Evolutionary conservation across 1,140 invertebrate species (phyloP).

Genomic region (Magallana angulata): DNA sequence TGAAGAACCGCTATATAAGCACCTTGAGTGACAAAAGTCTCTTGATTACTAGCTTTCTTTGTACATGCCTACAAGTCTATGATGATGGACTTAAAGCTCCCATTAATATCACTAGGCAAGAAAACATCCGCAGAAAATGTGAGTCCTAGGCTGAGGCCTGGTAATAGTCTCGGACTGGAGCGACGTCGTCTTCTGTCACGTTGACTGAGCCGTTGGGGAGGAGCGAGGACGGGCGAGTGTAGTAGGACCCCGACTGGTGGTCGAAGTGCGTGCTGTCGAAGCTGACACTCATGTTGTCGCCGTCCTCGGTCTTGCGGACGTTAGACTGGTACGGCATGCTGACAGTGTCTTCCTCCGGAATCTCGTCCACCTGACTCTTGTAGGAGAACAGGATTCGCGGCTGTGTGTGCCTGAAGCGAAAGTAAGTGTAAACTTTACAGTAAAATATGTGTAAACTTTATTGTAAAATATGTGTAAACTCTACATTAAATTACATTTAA

Average conservation of each 20-base stretch:
- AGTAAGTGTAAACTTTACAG: too few relatives aligned
- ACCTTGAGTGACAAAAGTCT: too few relatives aligned
- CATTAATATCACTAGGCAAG: too few relatives aligned
- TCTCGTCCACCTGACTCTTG: conserved; percentile 89
- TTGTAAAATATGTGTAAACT: too few relatives aligned
- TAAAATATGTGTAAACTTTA: too few relatives aligned
- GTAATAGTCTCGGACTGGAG: conserved; percentile 22
- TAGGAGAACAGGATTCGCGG: conserved; percentile 90
- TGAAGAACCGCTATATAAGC: too few relatives aligned
- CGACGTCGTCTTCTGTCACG: conserved; percentile 37
- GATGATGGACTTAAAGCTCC: too few relatives aligned
- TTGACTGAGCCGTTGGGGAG: conserved; percentile 46
- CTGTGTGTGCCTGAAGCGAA: conserved; percentile 85
- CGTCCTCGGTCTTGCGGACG: conserved; percentile 63
- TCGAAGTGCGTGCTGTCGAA: conserved; percentile 89
- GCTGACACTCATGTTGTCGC: conserved; percentile 83
- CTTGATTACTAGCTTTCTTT: too few relatives aligned
- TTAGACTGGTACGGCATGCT: conserved; percentile 87
- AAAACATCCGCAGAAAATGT: too few relatives aligned
- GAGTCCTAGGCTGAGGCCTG: conserved; percentile 48
- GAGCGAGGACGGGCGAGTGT: conserved; percentile 7
- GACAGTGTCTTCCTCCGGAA: conserved; percentile 88
- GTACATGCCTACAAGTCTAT: too few relatives aligned
- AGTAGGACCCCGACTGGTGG: conserved; percentile 65
- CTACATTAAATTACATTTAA: too few relatives aligned